Evolutionary conservation across 2,888 invertebrate species (phyloP).

Genomic region (Pyrgus malvae): DNA sequence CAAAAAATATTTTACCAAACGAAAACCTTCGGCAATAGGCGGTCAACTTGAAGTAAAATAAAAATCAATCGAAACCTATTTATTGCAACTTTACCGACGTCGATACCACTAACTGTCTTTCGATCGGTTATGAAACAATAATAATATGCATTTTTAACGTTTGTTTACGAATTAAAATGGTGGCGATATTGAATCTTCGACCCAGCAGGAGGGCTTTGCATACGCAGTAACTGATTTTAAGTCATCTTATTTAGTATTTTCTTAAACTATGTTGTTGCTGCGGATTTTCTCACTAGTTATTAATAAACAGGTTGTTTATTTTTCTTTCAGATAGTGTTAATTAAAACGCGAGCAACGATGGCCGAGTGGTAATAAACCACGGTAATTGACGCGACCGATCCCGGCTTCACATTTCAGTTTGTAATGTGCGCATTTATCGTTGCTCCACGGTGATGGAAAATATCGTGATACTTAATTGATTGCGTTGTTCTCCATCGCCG

Average conservation of each 20-base stretch:
- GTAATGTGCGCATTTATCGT: no score
- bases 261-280: not conserved
- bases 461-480: no score
- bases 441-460: no score
- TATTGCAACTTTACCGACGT: slow-evolving; percentile 11
- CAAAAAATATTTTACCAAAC: no score
- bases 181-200: slow-evolving; percentile 1
- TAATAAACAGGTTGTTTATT: not conserved
- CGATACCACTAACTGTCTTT: slow-evolving; percentile 13
- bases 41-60: not conserved
- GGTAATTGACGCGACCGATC: no score
- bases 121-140: slow-evolving; percentile 22
- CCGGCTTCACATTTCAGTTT: no score
- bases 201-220: slow-evolving; percentile 13
- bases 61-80: slow-evolving; percentile 8
- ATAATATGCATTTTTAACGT: slow-evolving; percentile 21
- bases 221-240: slow-evolving; percentile 13
- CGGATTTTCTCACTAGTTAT: not conserved
- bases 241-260: slow-evolving; percentile 17
- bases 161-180: slow-evolving; percentile 27
- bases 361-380: no score
- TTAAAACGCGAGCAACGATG: no score
- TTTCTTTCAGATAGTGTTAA: no score
- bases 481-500: no score
- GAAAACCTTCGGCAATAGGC: no score